Percentiles rank a stretch among this genome's conserved stretches.
Evolutionary conservation across 2,797 vertebrate genomes (phyloP).

Genomic region (Mus caroli): DNA sequence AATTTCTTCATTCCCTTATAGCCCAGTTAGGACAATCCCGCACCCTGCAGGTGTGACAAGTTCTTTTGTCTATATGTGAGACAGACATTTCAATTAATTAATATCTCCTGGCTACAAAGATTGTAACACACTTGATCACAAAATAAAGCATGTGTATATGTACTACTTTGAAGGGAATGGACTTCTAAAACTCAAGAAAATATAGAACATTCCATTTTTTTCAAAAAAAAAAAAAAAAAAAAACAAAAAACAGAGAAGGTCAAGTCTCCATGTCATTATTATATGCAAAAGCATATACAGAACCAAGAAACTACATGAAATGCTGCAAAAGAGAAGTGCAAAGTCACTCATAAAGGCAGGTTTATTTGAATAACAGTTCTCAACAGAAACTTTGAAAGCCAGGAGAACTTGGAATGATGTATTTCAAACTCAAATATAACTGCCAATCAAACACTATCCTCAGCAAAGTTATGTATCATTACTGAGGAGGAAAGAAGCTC

Average conservation of each 20-base stretch:
- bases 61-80: background rate
- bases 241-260: too few species aligned
- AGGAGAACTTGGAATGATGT: background rate
- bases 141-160: background rate
- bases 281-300: background rate
- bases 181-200: slow-evolving; percentile 39
- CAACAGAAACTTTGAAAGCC: background rate
- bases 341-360: background rate
- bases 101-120: background rate
- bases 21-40: background rate
- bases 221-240: too few species aligned
- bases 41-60: background rate
- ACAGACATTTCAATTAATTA: background rate
- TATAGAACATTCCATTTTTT: background rate
- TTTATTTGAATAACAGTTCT: background rate
- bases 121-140: background rate
- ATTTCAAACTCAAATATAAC: background rate
- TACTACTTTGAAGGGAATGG: background rate
- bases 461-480: background rate
- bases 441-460: background rate
- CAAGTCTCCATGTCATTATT: background rate
- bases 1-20: background rate
- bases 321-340: background rate
- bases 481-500: background rate
- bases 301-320: background rate